Evolutionary conservation across 2,888 invertebrate genomes (phyloP), one percentile per base, ranked within the genome.

Genomic region (Nymphalis urticae): DNA sequence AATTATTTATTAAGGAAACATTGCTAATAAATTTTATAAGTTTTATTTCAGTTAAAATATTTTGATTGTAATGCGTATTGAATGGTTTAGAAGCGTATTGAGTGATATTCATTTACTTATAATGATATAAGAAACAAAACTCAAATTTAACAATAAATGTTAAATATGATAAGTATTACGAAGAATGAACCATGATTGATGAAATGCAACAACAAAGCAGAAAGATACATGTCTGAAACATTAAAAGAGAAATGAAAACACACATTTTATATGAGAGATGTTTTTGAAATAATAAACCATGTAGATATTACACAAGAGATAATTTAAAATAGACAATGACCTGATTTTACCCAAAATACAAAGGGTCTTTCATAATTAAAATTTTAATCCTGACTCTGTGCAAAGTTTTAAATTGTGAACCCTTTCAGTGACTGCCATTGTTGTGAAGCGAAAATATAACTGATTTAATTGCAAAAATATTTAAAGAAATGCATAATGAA

Each of bases 331-430:
- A 50, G 64, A 58, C 67, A 54, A 62, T 54, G 50, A 64, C 64
- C 54, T 64, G 59, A 48, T 51, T 58, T 42, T 60, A 10, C 61
- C 63, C 56, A 65, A 72, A 69, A 68, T 66, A 64, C 68, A 71
- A 69, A 68, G 64, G 69, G 42, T 60, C 71, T 60, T 69, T 66
- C 69, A 66, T 73, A 73, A 73, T 74, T 74, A 72, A 72, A 70
- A 73, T 73, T 73, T 71, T 68, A 72, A 74, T 72, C 71, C 71
- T 65, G 69, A 72, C 70, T 75, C 66, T 73, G 62, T 68, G 69
- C 70, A 58, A 69, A 71, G 69, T 72, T 75, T 73, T 73, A 72
- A 73, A 73, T 70, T 71, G 64, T 48, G 65, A 67, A 69, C 69
- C 73, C 72, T 74, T 74, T 71, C 42, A 56, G 65, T 24, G 47